phyloP scores from a whole-genome alignment of 1,140 invertebrate species.

The Temnothorax nylanderi region DNA sequence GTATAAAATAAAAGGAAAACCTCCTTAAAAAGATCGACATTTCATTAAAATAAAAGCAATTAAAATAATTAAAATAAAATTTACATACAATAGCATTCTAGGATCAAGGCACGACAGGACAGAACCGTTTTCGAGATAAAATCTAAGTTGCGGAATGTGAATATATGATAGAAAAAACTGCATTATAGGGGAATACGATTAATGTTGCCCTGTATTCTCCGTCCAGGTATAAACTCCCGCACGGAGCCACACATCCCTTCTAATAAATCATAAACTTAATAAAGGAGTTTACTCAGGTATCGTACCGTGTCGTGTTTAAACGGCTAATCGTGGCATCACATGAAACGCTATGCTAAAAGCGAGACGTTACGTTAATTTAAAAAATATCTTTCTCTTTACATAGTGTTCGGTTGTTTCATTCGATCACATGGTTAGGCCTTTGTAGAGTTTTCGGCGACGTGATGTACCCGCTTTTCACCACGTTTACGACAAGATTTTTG shows the following conservation, averaged over 20 bases:
- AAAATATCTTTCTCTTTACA: constrained; percentile 74
- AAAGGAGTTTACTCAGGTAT: constrained; percentile 6
- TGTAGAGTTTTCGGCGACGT: constrained; percentile 79
- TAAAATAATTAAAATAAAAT: not conserved
- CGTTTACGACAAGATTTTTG: constrained; percentile 79
- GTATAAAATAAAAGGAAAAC: not conserved
- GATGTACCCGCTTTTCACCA: constrained; percentile 76
- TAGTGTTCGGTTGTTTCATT: constrained; percentile 58
- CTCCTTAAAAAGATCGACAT: not conserved
- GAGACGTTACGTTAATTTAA: constrained; percentile 40
- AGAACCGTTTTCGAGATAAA: constrained; percentile 36
- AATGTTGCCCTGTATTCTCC: not conserved
- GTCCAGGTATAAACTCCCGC: not conserved
- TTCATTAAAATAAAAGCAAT: not conserved
- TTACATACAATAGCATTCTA: constrained; percentile 27
- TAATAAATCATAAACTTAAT: not conserved
- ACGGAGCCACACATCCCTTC: not conserved
- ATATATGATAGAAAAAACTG: constrained; percentile 15
- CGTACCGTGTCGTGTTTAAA: not conserved
- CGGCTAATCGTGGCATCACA: constrained; percentile 16
- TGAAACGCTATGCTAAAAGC: not conserved
- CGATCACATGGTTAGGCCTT: constrained; percentile 70
- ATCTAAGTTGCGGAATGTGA: constrained; percentile 37
- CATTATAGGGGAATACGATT: constrained; percentile 15
- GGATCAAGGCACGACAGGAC: constrained; percentile 33